Percentiles rank a stretch among this genome's conserved stretches.
phyloP scores from a whole-genome alignment of 2,888 invertebrate genomes.

The Protula sp. region DNA sequence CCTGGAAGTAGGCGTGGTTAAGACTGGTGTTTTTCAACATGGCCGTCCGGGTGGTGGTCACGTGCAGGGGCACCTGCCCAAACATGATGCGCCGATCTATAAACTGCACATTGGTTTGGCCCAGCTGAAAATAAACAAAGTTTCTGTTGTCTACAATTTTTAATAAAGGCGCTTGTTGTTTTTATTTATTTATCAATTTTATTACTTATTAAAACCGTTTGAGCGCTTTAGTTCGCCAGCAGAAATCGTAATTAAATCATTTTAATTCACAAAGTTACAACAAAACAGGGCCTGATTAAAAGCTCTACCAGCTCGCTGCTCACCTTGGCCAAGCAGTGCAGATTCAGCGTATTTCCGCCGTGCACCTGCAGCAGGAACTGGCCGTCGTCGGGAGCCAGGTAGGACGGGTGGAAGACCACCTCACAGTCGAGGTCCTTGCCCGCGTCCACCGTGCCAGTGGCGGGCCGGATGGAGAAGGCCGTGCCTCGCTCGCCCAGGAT shows the following conservation, averaged over 20 bases:
- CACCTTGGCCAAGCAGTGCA: slow-evolving; percentile 50
- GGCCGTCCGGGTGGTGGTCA: slow-evolving; percentile 44
- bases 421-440: slow-evolving; percentile 52
- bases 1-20: slow-evolving; percentile 53
- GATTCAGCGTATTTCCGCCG: slow-evolving; percentile 39
- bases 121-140: slow-evolving; percentile 43
- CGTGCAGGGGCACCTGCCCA: slow-evolving; percentile 50
- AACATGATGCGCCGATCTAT: slow-evolving; percentile 49
- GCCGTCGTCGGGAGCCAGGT: slow-evolving; percentile 49
- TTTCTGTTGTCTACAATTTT: too few species aligned
- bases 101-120: slow-evolving; percentile 45
- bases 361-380: slow-evolving; percentile 47
- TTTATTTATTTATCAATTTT: too few species aligned
- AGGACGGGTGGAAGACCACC: slow-evolving; percentile 54
- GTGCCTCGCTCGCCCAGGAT: slow-evolving; percentile 48
- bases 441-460: slow-evolving; percentile 50
- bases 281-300: too few species aligned
- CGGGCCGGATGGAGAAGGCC: slow-evolving; percentile 53
- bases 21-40: slow-evolving; percentile 46
- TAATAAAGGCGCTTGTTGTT: too few species aligned
- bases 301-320: too few species aligned
- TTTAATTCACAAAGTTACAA: too few species aligned
- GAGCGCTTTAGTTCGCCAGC: too few species aligned
- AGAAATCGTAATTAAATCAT: too few species aligned
- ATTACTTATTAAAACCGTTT: too few species aligned